Evolutionary conservation across 2,888 invertebrate genomes (phyloP).

Genomic region (Erynnis tages): DNA sequence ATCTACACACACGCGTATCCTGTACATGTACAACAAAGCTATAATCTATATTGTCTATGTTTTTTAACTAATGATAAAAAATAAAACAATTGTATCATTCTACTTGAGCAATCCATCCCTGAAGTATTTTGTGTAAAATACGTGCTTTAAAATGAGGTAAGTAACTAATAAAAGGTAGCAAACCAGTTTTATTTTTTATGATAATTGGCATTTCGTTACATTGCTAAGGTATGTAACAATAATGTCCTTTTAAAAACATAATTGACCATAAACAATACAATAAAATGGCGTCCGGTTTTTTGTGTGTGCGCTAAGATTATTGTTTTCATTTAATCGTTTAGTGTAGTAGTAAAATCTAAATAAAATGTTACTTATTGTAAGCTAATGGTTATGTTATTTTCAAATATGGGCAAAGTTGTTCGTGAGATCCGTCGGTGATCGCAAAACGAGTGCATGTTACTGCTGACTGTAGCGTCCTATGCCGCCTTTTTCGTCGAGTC

Average conservation of each 20-base stretch:
- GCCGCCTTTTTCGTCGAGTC: conserved; percentile 69
- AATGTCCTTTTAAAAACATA: conserved; percentile 28
- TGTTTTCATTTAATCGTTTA: conserved; percentile 62
- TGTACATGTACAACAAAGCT: neutral
- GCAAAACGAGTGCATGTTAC: conserved; percentile 65
- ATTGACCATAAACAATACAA: conserved; percentile 77
- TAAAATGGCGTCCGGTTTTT: conserved; percentile 81
- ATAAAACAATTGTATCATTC: too few relatives aligned
- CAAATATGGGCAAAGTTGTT: conserved; percentile 39
- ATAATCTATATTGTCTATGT: neutral
- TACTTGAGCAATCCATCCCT: too few relatives aligned
- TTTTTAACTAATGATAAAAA: neutral
- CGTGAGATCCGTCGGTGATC: conserved; percentile 37
- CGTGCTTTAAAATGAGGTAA: too few relatives aligned
- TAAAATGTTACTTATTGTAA: conserved; percentile 22
- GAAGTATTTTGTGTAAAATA: too few relatives aligned
- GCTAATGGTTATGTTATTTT: conserved; percentile 13
- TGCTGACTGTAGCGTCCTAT: conserved; percentile 68
- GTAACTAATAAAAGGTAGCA: neutral
- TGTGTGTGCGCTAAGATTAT: conserved; percentile 78
- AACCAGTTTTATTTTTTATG: too few relatives aligned
- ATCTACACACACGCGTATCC: too few relatives aligned
- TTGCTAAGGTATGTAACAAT: neutral
- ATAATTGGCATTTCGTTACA: neutral
- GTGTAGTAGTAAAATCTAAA: conserved; percentile 42